phyloP scores from a whole-genome alignment of 2,888 invertebrate species.

The Punctoribates punctum region DNA sequence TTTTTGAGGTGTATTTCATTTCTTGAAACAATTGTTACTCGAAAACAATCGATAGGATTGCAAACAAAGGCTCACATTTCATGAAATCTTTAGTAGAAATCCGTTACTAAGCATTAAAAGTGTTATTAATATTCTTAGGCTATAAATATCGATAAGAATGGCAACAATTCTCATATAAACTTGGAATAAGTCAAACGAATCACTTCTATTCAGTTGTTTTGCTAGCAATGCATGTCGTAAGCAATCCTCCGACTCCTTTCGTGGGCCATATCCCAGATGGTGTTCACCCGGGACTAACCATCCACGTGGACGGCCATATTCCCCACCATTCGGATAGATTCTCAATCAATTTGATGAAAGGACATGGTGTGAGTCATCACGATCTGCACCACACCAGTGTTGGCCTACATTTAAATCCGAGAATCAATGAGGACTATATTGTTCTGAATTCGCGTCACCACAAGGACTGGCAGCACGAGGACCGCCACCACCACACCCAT shows the following conservation, averaged over 20 bases:
- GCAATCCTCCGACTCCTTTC: not conserved
- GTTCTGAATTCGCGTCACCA: conserved; percentile 14
- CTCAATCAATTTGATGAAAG: conserved; percentile 14
- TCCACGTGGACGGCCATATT: conserved; percentile 18
- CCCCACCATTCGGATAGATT: conserved; percentile 16
- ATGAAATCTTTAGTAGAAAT: not conserved
- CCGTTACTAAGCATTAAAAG: not conserved
- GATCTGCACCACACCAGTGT: conserved; percentile 12
- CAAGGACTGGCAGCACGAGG: conserved; percentile 11
- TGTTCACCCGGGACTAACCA: not conserved
- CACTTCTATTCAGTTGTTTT: not conserved
- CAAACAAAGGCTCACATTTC: not conserved
- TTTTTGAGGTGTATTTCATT: too few species aligned
- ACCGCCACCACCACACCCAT: not conserved
- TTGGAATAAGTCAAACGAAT: not conserved
- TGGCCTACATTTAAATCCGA: conserved; percentile 21
- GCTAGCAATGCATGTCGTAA: conserved; percentile 11
- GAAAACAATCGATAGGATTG: not conserved
- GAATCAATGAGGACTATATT: not conserved
- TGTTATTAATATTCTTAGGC: not conserved
- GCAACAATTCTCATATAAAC: not conserved
- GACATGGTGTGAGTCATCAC: not conserved
- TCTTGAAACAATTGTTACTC: too few species aligned
- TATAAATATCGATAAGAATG: not conserved
- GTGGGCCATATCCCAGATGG: conserved; percentile 24